phyloP scores from a whole-genome alignment of 2,113 vertebrate genomes.

The Nanorana parkeri region DNA sequence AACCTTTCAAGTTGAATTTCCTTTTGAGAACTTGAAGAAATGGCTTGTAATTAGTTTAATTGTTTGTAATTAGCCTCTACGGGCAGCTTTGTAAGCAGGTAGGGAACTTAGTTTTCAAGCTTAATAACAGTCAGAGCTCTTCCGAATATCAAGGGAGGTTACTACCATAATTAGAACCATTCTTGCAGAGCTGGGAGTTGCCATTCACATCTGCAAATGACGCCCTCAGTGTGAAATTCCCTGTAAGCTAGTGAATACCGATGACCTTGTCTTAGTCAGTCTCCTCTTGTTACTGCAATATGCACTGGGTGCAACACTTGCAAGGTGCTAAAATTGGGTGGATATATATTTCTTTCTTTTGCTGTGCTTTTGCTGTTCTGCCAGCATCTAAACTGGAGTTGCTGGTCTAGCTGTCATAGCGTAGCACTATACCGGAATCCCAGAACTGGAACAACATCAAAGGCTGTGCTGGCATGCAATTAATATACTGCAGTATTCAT shows the following conservation, averaged over 20 bases:
- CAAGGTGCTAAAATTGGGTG: constrained; percentile 69
- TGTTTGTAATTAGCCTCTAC: constrained; percentile 73
- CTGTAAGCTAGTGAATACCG: constrained; percentile 61
- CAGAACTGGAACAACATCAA: constrained; percentile 82
- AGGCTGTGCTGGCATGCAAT: constrained; percentile 74
- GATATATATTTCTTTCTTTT: constrained; percentile 77
- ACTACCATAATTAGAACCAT: constrained; percentile 71
- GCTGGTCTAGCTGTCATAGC: constrained; percentile 69
- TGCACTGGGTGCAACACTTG: constrained; percentile 74
- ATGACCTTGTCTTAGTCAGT: constrained; percentile 73
- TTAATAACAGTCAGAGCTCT: constrained; percentile 71
- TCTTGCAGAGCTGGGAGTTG: constrained; percentile 68
- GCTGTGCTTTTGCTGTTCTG: constrained; percentile 76
- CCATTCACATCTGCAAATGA: constrained; percentile 68
- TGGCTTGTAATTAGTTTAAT: constrained; percentile 75
- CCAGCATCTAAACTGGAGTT: constrained; percentile 75
- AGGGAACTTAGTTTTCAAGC: constrained; percentile 59
- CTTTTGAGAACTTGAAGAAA: constrained; percentile 69
- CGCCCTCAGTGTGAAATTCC: constrained; percentile 67
- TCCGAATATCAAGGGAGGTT: constrained; percentile 60
- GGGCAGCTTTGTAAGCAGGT: constrained; percentile 61
- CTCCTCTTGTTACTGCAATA: constrained; percentile 68
- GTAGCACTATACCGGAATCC: constrained; percentile 69
- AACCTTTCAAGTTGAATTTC: constrained; percentile 65
- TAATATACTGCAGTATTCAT: constrained; percentile 70